Conservation (phyloP, 1,140 invertebrate species). For the Oreohelix idahoensis region DNA sequence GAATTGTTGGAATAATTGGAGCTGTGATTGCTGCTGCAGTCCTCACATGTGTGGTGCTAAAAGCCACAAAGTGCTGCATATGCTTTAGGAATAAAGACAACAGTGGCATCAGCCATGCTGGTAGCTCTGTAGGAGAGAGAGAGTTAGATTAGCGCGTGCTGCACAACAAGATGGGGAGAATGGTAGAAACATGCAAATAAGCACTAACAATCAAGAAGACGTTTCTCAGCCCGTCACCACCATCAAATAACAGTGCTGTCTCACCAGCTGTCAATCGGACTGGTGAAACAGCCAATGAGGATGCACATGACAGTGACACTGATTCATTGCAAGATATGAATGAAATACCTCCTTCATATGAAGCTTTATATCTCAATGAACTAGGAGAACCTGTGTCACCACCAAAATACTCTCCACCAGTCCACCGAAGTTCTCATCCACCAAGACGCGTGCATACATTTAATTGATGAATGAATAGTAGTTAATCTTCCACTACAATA, state of each 20-base stretch:
- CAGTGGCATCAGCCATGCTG: background rate
- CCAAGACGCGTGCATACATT: conserved; percentile 22
- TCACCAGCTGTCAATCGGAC: background rate
- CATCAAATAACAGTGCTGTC: background rate
- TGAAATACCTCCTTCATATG: conserved; percentile 23
- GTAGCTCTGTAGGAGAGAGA: background rate
- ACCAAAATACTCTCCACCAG: conserved; percentile 26
- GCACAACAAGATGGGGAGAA: background rate
- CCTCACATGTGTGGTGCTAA: conserved; percentile 7
- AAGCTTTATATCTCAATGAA: conserved; percentile 27
- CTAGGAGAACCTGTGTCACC: background rate
- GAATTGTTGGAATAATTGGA: background rate
- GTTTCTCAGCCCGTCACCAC: background rate
- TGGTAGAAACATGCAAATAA: no score
- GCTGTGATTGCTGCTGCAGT: background rate
- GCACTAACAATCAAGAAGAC: background rate
- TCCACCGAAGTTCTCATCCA: conserved; percentile 13
- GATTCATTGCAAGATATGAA: conserved; percentile 22
- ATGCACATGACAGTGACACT: conserved; percentile 7
- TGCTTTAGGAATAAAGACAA: conserved; percentile 12
- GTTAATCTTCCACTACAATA: no score
- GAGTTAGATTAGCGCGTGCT: background rate
- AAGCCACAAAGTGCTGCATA: conserved; percentile 9
- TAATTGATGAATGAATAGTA: conserved; percentile 7
- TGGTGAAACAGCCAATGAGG: background rate